Evolutionary conservation across 2,888 invertebrate species (phyloP), one percentile per base, ranked within the genome.

Genomic region (Danaus chrysippus): DNA sequence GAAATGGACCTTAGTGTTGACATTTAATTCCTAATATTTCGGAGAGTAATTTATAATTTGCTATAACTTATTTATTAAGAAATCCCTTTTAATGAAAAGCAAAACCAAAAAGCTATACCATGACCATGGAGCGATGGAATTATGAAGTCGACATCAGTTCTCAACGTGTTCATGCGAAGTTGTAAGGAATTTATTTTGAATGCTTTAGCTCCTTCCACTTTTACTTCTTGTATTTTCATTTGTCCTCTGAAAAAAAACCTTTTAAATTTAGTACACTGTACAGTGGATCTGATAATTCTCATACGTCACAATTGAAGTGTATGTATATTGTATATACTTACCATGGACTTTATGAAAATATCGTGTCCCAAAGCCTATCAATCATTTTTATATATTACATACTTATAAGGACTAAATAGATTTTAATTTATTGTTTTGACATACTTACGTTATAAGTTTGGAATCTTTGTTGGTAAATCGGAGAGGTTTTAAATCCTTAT

Each of bases 91-190:
- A 17, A 15, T 15, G 34, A 12, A 55, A 58, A n/a, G n/a, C 3
- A 5, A 34, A 34, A 34, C 2, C 23, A 1, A 34, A 34, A 6
- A 44, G 9, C 13, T 11, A 60, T 68, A 69, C 69, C 64, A 17
- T 58, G 23, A 42, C 54, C 59, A 9, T 56, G 34, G 15, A 70
- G 53, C 9, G 15, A 5, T 13, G 66, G 68, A 52, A 70, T n/a
- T 5, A 46, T 55, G 6, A 70, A 34, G 49, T 54, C 58, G 42
- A 63, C 64, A 59, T 70, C 68, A 6, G 57, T 41, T 66, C 68
- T 67, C 34, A 61, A 49, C 5, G 54, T 62, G 11, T 62, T 61
- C 61, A 62, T 34, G n/a, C 67, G 64, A 53, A 70, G 1, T 56
- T 66, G 64, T 10, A 68, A 19, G 1, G 43, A 42, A 9, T 65